Base-by-base conservation (phyloP, 2,113 vertebrate genomes). In the Pterocles gutturalis region DNA sequence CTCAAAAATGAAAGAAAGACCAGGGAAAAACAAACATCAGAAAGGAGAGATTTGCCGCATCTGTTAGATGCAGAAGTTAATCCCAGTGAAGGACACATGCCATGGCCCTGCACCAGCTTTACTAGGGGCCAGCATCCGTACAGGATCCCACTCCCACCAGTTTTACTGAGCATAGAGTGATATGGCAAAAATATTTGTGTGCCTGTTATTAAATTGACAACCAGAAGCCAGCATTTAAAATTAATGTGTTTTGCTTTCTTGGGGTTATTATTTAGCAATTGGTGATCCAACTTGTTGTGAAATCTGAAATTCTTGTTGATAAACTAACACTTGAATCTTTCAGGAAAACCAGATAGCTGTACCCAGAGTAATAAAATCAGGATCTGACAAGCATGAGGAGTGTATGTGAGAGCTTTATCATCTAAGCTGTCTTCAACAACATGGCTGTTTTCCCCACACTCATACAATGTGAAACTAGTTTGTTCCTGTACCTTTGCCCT, bases 231-330 rank as follows among this genome's bases (percentile, higher is more conserved):
- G 18, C 11, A 62, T 55, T 61, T 61, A 61, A 67, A 69, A 66
- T 28, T 4, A 21, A 38, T 33, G 22, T 58, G 38, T 25, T 95
- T 89, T 91, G 12, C 33, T 36, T 93, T 64, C 34, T 51, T 71
- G 36, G 15, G 28, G 26, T 29, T 34, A 75, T 83, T 11, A 53
- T 73, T 86, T 78, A 88, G 72, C 33, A 87, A 34, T 2, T 43
- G 38, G 8, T 78, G 41, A 89, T 69, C 43, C 15, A 69, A 19
- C 13, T 62, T 90, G 36, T 72, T 91, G 61, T 67, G 57, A 95
- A 97, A 91, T 87, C 58, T 55, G 33, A 93, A 95, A 81, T 92
- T 88, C 58, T 91, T 45, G 17, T 66, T 75, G 48, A 64, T 85
- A 61, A 73, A 22, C 36, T 81, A 76, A 55, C 31, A 67, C 14